Conservation (phyloP, 1,140 invertebrate genomes). For the Bombus turneri region DNA sequence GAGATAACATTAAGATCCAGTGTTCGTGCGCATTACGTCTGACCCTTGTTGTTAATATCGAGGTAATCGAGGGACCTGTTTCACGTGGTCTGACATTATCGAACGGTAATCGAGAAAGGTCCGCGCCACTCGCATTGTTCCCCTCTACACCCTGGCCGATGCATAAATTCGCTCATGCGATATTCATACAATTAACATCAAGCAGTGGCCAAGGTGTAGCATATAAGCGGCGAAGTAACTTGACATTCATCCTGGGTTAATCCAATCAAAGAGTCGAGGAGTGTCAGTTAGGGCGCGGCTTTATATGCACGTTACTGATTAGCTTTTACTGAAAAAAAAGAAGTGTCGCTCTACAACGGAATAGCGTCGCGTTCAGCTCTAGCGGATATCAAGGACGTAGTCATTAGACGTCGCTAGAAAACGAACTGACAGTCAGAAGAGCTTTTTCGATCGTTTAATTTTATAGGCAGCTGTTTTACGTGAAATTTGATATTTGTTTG, state of each 20-base stretch:
- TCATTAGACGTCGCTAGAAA: background rate
- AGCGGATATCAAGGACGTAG: conserved; percentile 29
- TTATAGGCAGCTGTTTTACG: too few species aligned
- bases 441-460: background rate
- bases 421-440: too few species aligned
- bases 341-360: conserved; percentile 26
- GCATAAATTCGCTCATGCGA: conserved; percentile 66
- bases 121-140: conserved; percentile 38
- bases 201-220: conserved; percentile 14
- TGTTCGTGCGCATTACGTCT: background rate
- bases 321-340: conserved; percentile 46
- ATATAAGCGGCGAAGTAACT: conserved; percentile 52
- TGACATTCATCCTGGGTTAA: conserved; percentile 66
- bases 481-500: too few species aligned
- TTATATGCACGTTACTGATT: conserved; percentile 62
- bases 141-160: conserved; percentile 14
- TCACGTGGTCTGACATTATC: conserved; percentile 45
- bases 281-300: conserved; percentile 70
- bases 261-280: conserved; percentile 70
- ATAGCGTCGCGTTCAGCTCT: conserved; percentile 43
- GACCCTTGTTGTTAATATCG: conserved; percentile 38
- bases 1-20: conserved; percentile 42
- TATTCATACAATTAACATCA: conserved; percentile 68
- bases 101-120: conserved; percentile 38
- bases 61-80: conserved; percentile 27